Base-by-base conservation (phyloP, 1,140 invertebrate species). In the Eupristina koningsbergeri region DNA sequence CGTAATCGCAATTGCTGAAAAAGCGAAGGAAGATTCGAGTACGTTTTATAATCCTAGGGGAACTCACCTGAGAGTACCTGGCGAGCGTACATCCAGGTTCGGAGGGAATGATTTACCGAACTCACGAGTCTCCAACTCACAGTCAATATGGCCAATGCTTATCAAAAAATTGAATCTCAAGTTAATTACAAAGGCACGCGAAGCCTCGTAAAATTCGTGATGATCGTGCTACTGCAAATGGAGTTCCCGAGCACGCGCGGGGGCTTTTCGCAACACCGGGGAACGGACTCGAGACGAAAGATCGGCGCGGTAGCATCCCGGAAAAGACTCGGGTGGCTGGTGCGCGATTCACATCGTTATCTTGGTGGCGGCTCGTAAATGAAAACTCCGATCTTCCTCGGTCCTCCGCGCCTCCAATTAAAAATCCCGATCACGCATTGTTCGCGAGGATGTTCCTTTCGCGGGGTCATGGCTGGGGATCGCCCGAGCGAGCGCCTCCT, bases 391-490 rank as follows among this genome's bases (percentile, higher is more conserved):
- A 8, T 22, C 1, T 53, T 39, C 19, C n/a, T 58, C 53, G 5
- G 26, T 58, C 50, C 2, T 17, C 50, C 17, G 22, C 9, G 7
- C 47, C 17, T 50, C 86, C 88, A 90, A 90, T 90, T 89, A 90
- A 86, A 86, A 88, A 89, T 89, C 88, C 87, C 86, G 87, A 88
- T 90, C 86, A 86, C 73, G 67, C 80, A 85, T 85, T 85, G 86
- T 90, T 90, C 86, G 84, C 88, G 87, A 86, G 84, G 84, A n/a
- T 90, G 89, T 89, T 85, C 86, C 88, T 88, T 87, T 89, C 88
- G 87, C 86, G 71, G 39, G 39, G 19, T 41, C 7, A 1, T 58
- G 0, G 29, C 11, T 31, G 1, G 3, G 41, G 11, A n/a, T n/a
- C n/a, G n/a, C n/a, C n/a, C n/a, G n/a, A n/a, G n/a, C n/a, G n/a